phyloP scores from a whole-genome alignment of 2,113 vertebrate species.

The crab-eating macaque (Macaca fascicularis) region T2T-MFA8v1.1 NC_088375.1:128574501-128575000 shows the following conservation, averaged over 20 bases:
- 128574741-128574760: neutral
- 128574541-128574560: neutral
- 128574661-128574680: neutral
- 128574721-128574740: neutral
- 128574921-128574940: neutral
- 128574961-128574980: too few relatives aligned
- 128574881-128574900: neutral
- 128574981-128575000: too few relatives aligned
- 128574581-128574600: neutral
- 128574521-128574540: rapidly evolving
- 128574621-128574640: neutral
- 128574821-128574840: neutral
- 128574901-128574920: neutral
- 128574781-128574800: neutral
- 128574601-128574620: neutral
- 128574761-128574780: neutral
- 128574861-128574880: neutral
- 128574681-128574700: neutral
- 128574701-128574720: neutral
- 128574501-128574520: rapidly evolving
- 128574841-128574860: neutral
- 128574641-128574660: neutral
- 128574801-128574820: neutral
- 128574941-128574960: too few relatives aligned
- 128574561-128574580: neutral